Evolutionary conservation across 1,140 invertebrate genomes (phyloP).

Genomic region (Metopolophium dirhodum): DNA sequence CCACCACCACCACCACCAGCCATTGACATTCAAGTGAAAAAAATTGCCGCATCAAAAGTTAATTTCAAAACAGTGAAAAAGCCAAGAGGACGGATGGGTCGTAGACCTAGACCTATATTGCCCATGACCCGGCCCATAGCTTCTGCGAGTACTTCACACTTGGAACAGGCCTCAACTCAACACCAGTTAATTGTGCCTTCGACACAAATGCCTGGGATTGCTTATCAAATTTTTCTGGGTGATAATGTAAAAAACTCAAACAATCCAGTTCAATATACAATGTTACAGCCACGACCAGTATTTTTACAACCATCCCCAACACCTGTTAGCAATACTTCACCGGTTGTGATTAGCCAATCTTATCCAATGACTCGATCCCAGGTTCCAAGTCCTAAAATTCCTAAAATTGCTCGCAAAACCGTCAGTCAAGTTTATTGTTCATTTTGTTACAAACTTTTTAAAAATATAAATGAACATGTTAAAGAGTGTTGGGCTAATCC

Average conservation of each 20-base stretch:
- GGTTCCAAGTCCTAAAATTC: not conserved
- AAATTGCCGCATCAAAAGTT: not conserved
- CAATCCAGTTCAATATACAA: conserved; percentile 39
- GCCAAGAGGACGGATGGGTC: not conserved
- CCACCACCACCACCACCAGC: not conserved
- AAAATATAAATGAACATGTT: conserved; percentile 12
- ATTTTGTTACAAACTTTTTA: conserved; percentile 38
- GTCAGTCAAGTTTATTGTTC: not conserved
- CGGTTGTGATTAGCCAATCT: conserved; percentile 22
- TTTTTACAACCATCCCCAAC: conserved; percentile 30
- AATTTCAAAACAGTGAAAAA: not conserved
- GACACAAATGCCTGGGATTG: conserved; percentile 37
- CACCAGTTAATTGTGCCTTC: conserved; percentile 47
- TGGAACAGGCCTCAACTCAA: not conserved
- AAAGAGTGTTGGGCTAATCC: conserved; percentile 41
- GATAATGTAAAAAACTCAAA: conserved; percentile 28
- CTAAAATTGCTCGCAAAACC: not conserved
- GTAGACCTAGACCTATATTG: conserved; percentile 51
- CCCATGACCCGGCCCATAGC: not conserved
- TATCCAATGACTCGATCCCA: conserved; percentile 20
- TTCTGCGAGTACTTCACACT: not conserved
- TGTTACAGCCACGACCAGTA: conserved; percentile 36
- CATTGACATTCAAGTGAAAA: not conserved
- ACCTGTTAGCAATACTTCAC: not conserved
- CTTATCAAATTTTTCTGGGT: conserved; percentile 45